These are phyloP conservation scores for Engystomops pustulosus DNA, from an alignment of 2,113 vertebrate genomes.

Conservation along the genomic window DNA sequence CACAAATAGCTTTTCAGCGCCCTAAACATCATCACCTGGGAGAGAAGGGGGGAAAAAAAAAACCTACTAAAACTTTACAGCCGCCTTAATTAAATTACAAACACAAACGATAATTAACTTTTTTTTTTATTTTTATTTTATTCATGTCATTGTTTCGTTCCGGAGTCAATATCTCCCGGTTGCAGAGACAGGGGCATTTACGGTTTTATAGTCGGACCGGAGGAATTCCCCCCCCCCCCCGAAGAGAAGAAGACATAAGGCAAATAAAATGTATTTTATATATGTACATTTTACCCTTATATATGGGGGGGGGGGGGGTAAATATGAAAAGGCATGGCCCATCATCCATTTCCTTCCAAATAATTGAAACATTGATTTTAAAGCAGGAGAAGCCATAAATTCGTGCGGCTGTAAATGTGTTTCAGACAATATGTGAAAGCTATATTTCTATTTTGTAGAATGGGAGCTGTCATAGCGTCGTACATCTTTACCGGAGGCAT, in stretches of 20 bases:
- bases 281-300: conserved; percentile 49
- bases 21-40: conserved; percentile 84
- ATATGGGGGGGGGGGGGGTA: background rate
- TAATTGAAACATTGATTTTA: conserved; percentile 61
- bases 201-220: conserved; percentile 70
- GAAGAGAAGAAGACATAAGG: conserved; percentile 9
- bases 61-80: conserved; percentile 81
- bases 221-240: conserved; percentile 9
- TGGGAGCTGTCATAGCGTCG: conserved; percentile 38
- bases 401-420: conserved; percentile 43
- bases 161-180: conserved; percentile 77
- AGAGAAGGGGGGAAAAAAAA: too few species aligned
- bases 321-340: conserved; percentile 11
- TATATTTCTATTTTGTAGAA: conserved; percentile 56
- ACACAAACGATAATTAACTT: conserved; percentile 90
- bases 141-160: conserved; percentile 81
- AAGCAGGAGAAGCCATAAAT: conserved; percentile 53
- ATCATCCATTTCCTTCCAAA: conserved; percentile 54
- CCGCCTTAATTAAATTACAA: conserved; percentile 90
- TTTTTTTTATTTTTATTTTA: conserved; percentile 84
- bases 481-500: conserved; percentile 55
- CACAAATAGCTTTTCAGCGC: conserved; percentile 83
- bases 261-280: conserved; percentile 54
- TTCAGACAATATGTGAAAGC: conserved; percentile 57
- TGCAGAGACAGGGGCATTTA: conserved; percentile 73